phyloP scores from a whole-genome alignment of 2,113 vertebrate species.

The Apodemus speciosus region DNA sequence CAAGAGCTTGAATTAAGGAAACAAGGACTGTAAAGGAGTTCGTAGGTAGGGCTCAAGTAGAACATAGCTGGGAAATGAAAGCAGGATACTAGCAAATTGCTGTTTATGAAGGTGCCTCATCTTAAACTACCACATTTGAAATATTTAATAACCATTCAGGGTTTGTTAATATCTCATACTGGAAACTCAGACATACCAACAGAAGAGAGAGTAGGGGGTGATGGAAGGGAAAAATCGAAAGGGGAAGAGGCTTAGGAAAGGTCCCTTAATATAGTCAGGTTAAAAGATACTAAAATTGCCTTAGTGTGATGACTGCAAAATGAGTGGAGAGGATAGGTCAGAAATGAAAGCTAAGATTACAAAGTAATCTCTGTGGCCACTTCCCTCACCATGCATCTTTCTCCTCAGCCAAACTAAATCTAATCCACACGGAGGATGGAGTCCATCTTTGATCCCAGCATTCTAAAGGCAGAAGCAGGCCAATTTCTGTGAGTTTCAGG shows the following conservation, averaged over 20 bases:
- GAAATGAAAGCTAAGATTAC: neutral
- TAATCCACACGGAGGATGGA: neutral
- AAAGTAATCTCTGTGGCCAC: neutral
- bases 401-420: constrained; percentile 32
- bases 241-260: neutral
- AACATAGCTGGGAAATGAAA: constrained; percentile 27
- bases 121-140: constrained; percentile 30
- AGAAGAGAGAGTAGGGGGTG: neutral
- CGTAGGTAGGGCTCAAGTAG: neutral
- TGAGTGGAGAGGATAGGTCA: neutral
- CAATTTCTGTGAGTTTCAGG: neutral
- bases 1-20: constrained; percentile 14
- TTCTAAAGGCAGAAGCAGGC: neutral
- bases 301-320: neutral
- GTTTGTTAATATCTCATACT: constrained; percentile 13
- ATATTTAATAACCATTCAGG: neutral
- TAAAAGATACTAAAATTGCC: constrained; percentile 50
- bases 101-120: neutral
- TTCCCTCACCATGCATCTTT: neutral
- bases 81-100: neutral
- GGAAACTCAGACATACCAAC: neutral
- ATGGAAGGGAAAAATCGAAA: neutral
- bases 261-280: neutral
- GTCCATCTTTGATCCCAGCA: neutral
- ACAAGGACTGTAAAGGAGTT: neutral